A percentile compares a stretch with the other conserved stretches of the same genome.
Conservation (phyloP, 53 echinoderm and acorn worm species). For the Temnopleurus reevesii region DNA sequence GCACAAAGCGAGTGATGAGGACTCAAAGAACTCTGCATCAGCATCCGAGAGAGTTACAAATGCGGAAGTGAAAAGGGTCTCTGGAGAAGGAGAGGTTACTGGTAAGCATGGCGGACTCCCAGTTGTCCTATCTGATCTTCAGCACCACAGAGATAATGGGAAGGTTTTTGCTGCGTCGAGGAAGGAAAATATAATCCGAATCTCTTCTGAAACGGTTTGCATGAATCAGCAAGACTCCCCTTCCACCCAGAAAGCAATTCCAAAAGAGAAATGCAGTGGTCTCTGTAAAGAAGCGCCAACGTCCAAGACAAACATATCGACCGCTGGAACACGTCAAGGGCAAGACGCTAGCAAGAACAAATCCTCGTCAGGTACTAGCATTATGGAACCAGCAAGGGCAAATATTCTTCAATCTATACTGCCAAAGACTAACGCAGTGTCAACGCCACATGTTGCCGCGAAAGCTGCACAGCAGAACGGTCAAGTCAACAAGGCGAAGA, state of each 20-base stretch:
- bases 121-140: neutral
- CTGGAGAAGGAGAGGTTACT: neutral
- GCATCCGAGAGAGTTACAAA: neutral
- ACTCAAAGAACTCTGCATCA: neutral
- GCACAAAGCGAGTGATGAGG: neutral
- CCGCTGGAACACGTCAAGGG: neutral
- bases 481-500: neutral
- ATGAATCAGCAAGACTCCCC: neutral
- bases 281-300: neutral
- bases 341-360: neutral
- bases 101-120: constrained; percentile 6
- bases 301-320: neutral
- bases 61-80: neutral
- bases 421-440: neutral
- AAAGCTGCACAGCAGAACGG: neutral
- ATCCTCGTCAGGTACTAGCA: neutral
- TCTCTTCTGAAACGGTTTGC: neutral
- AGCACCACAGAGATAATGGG: neutral
- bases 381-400: neutral
- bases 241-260: neutral
- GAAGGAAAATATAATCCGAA: constrained; percentile 17
- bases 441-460: too few species aligned
- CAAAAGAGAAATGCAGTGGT: neutral
- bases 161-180: neutral
- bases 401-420: neutral